Conservation (phyloP, 2,797 vertebrate species). For the Nannoperca obscura region DNA sequence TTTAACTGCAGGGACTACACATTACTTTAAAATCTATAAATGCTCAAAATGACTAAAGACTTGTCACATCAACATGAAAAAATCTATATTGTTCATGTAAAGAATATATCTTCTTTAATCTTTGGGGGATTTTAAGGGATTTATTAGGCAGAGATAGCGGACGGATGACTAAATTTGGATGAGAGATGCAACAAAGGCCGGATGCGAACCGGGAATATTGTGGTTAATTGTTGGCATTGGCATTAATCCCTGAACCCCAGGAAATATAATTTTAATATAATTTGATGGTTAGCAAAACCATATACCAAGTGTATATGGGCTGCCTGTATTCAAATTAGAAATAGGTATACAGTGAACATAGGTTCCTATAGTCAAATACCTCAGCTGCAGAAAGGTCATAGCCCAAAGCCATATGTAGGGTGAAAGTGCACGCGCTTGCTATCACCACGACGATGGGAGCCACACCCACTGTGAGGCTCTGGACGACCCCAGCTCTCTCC, state of each 20-base stretch:
- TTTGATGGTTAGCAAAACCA: neutral
- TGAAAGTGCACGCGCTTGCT: conserved; percentile 90
- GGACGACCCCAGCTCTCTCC: conserved; percentile 84
- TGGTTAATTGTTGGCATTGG: too few species aligned
- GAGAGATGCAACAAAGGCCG: neutral
- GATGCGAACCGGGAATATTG: too few species aligned
- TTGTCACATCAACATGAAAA: neutral
- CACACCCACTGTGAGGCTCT: conserved; percentile 88
- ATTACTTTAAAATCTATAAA: conserved; percentile 6
- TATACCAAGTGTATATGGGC: neutral
- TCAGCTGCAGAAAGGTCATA: conserved; percentile 88
- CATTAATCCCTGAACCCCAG: neutral
- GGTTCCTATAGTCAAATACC: conserved; percentile 68
- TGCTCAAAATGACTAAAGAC: neutral
- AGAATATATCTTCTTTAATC: neutral
- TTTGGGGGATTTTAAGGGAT: neutral
- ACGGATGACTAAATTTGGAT: neutral
- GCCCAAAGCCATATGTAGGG: conserved; percentile 88
- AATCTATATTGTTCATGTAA: neutral
- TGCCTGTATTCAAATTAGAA: too few species aligned
- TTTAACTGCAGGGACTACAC: neutral
- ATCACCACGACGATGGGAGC: conserved; percentile 87
- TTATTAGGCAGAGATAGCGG: neutral
- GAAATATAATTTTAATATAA: neutral
- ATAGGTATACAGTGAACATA: neutral